phyloP scores from a whole-genome alignment of 2,888 invertebrate genomes.

The Vanessa cardui region DNA sequence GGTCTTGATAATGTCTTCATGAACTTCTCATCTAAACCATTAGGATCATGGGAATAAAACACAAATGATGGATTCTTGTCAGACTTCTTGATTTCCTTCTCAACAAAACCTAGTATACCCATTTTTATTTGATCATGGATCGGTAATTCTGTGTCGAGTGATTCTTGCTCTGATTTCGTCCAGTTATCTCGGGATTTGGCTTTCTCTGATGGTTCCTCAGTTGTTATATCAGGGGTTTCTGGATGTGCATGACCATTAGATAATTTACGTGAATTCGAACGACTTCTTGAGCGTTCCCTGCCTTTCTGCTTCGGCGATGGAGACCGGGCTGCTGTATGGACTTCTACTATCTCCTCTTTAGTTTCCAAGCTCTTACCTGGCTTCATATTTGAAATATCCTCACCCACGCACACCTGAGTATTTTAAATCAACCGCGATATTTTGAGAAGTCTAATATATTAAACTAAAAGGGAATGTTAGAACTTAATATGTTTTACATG shows the following conservation, averaged over 20 bases:
- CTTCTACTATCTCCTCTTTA: slow-evolving; percentile 74
- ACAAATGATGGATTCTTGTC: slow-evolving; percentile 78
- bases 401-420: slow-evolving; percentile 12
- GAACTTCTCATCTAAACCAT: slow-evolving; percentile 73
- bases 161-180: slow-evolving; percentile 79
- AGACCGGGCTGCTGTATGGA: slow-evolving; percentile 68
- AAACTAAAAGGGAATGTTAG: background rate
- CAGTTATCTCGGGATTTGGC: slow-evolving; percentile 70
- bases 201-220: slow-evolving; percentile 57
- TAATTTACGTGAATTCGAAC: slow-evolving; percentile 66
- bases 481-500: slow-evolving; percentile 8
- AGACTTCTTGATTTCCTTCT: slow-evolving; percentile 78
- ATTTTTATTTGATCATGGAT: slow-evolving; percentile 83
- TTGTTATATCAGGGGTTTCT: slow-evolving; percentile 45
- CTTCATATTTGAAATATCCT: slow-evolving; percentile 56
- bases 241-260: slow-evolving; percentile 66
- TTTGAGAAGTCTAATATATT: background rate
- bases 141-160: slow-evolving; percentile 82
- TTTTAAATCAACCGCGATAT: slow-evolving; percentile 7
- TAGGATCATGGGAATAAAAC: slow-evolving; percentile 79
- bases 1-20: slow-evolving; percentile 73
- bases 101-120: slow-evolving; percentile 78
- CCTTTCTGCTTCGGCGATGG: slow-evolving; percentile 70
- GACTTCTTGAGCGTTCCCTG: slow-evolving; percentile 61
- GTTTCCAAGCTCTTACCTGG: slow-evolving; percentile 68